These are phyloP conservation scores for Andricus quercusramuli DNA, from an alignment of 2,888 invertebrate species.

Conservation along the genomic window DNA sequence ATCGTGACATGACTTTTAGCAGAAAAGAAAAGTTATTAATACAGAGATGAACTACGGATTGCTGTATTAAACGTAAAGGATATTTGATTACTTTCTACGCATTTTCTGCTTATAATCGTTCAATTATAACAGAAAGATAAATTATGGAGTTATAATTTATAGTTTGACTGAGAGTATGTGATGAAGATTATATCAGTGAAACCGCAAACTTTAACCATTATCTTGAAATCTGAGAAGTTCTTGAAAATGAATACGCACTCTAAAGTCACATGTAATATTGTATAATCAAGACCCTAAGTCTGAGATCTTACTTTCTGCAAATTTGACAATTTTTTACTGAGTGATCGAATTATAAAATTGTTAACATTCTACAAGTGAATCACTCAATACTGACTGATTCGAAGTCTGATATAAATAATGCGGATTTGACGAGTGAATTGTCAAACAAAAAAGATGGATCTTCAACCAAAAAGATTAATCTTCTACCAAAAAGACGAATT, in stretches of 20 bases:
- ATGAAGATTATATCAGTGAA: constrained; percentile 18
- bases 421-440: no score
- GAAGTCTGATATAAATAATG: no score
- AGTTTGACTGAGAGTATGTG: constrained; percentile 4
- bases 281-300: neutral
- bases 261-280: constrained; percentile 1
- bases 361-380: no score
- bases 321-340: neutral
- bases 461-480: no score
- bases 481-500: no score
- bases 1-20: neutral
- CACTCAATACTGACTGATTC: no score
- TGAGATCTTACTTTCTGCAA: neutral
- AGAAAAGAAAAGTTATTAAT: neutral
- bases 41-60: neutral
- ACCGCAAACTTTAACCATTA: constrained; percentile 16
- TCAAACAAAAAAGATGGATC: no score
- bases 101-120: constrained; percentile 32
- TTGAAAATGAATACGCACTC: constrained; percentile 2
- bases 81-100: constrained; percentile 19
- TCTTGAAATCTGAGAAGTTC: constrained; percentile 11
- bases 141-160: neutral
- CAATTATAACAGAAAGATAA: constrained; percentile 23
- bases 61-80: neutral
- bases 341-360: neutral